Evolutionary conservation across 2,797 vertebrate species (phyloP), one percentile per base, ranked within the genome.

Genomic region (Natrix natrix): DNA sequence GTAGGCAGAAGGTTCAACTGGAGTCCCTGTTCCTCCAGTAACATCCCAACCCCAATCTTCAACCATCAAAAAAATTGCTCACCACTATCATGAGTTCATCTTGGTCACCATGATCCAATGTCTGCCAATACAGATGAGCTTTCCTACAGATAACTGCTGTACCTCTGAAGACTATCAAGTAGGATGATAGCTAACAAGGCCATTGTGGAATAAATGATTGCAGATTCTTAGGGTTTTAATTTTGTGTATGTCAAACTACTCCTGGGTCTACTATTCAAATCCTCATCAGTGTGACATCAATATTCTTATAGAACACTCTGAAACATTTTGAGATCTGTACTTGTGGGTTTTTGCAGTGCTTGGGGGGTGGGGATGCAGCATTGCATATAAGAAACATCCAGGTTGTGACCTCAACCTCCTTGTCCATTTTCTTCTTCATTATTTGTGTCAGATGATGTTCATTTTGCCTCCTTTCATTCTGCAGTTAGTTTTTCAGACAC

Each of bases 121-220:
- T 24, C 17, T 48, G 22, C 74, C 74, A 83, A 24, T 83, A 22
- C 74, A 83, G 74, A 83, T 83, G 37, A 66, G 11, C 48, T 24
- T 63, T 63, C 17, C 2, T n/a, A 43, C 83, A 52, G 10, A 86
- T 93, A 60, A 91, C 16, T 56, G 86, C 22, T 11, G 6, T 59
- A 8, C 11, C 20, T 74, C 78, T 20, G 3, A n/a, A 83, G 66
- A 32, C 17, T 83, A 26, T 92, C 52, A n/a, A 63, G 63, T 74
- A 89, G 56, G 88, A 95, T 94, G 92, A 93, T 95, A 78, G 48
- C 57, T 11, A 66, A 91, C 88, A 57, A 48, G 28, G 89, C 87
- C 93, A 92, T 95, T 86, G 74, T 63, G 88, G 48, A 55, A 66
- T 48, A 86, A 92, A 86, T 56, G 57, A 92, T 63, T 63, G 17